phyloP scores from a whole-genome alignment of 2,888 invertebrate species.

The Odontothrips loti region DNA sequence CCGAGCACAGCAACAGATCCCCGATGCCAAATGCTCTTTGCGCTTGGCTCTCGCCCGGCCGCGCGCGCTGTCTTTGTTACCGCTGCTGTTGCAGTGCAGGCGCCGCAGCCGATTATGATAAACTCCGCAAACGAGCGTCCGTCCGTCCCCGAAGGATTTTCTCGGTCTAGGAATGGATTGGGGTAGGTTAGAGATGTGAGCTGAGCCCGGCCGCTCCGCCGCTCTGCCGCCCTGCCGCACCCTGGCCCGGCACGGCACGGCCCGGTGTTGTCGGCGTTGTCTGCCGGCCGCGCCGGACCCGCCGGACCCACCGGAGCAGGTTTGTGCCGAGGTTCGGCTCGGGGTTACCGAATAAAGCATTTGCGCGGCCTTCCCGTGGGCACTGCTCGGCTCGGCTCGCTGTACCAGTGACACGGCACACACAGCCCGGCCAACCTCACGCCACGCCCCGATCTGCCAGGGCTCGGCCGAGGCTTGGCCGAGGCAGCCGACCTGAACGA shows the following conservation, averaged over 20 bases:
- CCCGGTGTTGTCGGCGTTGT: too few relatives aligned
- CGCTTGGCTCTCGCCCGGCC: background rate
- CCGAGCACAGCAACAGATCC: background rate
- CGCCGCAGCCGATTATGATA: too few relatives aligned
- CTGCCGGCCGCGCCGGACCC: too few relatives aligned
- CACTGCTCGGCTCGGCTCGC: background rate
- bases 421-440: background rate
- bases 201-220: background rate
- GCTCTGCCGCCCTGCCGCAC: background rate
- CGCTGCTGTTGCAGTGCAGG: too few relatives aligned
- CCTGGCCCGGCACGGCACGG: background rate
- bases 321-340: background rate
- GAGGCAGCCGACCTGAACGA: background rate
- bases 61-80: too few relatives aligned
- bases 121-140: too few relatives aligned
- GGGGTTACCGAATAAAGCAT: slow-evolving; percentile 16
- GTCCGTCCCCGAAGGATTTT: too few relatives aligned
- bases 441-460: background rate
- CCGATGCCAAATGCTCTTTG: background rate
- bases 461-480: background rate
- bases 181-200: too few relatives aligned
- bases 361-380: slow-evolving; percentile 2
- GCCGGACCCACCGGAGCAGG: too few relatives aligned
- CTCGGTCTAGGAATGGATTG: too few relatives aligned
- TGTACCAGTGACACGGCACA: background rate